Conservation (phyloP, 2,888 invertebrate species). For the Kryphioiulus occultus region DNA sequence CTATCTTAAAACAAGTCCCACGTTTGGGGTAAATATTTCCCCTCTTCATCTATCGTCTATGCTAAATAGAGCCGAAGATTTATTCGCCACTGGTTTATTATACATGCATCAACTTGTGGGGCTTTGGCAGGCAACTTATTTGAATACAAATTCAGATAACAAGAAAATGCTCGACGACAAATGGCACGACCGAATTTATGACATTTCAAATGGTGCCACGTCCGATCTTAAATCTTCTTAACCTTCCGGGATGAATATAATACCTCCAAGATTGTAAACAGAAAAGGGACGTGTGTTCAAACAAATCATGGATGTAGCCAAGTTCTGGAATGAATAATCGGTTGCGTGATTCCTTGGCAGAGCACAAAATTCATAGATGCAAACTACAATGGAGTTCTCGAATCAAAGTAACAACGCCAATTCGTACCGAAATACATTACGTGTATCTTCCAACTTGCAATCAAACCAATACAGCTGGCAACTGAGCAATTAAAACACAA, state of each 20-base stretch:
- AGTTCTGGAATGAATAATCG: too few species aligned
- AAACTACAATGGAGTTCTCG: too few species aligned
- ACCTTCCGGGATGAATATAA: neutral
- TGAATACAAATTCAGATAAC: constrained; percentile 6
- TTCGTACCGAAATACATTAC: too few species aligned
- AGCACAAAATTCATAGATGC: too few species aligned
- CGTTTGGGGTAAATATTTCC: neutral
- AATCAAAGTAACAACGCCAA: too few species aligned
- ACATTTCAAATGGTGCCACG: neutral
- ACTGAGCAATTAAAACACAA: too few species aligned
- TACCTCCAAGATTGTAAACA: neutral
- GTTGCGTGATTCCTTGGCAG: too few species aligned
- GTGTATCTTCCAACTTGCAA: too few species aligned
- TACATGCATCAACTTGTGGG: constrained; percentile 1
- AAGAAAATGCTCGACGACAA: constrained; percentile 15
- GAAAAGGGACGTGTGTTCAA: neutral
- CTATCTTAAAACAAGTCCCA: neutral
- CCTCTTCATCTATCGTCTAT: neutral
- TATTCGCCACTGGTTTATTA: neutral
- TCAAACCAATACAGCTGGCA: too few species aligned
- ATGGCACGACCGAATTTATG: constrained; percentile 3
- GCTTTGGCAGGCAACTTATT: neutral
- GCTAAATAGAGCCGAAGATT: neutral
- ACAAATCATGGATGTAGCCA: neutral
- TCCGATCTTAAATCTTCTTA: constrained; percentile 24